Base-by-base conservation (phyloP, 2,797 vertebrate genomes). In the Pangasius macronema region DNA sequence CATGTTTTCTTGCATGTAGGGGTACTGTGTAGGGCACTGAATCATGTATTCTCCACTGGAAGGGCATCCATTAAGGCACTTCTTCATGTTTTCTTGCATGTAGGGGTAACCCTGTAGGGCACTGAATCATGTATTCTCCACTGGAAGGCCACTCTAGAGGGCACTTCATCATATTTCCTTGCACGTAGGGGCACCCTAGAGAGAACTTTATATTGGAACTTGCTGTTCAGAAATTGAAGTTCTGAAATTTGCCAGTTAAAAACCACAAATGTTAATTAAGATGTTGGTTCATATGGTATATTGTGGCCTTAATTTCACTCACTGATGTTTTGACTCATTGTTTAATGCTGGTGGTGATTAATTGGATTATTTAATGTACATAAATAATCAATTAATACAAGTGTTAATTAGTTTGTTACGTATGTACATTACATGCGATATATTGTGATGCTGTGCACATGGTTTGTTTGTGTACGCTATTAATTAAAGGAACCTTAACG, bases 41-140 rank as follows among this genome's bases (percentile, higher is more conserved):
- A 22, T 70, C 36, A 51, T 13, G 49, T 3, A 22, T 59, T 61
- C 59, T 27, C 59, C 8, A 10, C 9, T 27, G 24, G 59, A 61
- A 27, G 8, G 59, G 1, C 20, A 5, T 5, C 18, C 55, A 57
- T 57, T 18, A 57, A 3, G 16, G 59, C 61, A 63, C 61, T 63
- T 63, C 27, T 3, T n/a, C 27, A n/a, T 13, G 27, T n/a, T n/a
- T n/a, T 1, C 27, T n/a, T 11, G 1, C 27, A n/a, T 63, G 10
- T 11, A 63, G 0, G 1, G 3, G 27, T 0, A n/a, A n/a, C 27
- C 3, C 27, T 13, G 0, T 51, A 18, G 53, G 14, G 2, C 53
- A 55, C 53, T 4, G 53, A 14, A 55, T 55, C 53, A 14, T 16
- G 10, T 3, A 14, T 55, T 55, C 14, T 55, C 53, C 14, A 16